These are phyloP conservation scores for Chaetoderma sp. DNA, from an alignment of 2,888 invertebrate genomes.

Conservation along the genomic window DNA sequence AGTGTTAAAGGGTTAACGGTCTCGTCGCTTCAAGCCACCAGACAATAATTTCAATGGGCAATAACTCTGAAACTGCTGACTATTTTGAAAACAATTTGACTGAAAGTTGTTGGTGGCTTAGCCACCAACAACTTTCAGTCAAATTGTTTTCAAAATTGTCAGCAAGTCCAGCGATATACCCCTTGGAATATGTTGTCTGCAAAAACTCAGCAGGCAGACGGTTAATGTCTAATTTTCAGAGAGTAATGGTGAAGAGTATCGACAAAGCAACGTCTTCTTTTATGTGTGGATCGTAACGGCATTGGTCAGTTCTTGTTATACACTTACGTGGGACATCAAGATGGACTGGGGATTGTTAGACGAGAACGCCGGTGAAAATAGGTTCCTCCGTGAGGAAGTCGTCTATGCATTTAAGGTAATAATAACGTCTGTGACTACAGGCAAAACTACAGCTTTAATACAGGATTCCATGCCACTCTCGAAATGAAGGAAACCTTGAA, in stretches of 20 bases:
- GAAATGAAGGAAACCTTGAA: background rate
- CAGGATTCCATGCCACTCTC: background rate
- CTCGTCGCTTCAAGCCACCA: too few species aligned
- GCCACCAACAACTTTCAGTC: too few species aligned
- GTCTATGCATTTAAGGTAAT: conserved; percentile 92
- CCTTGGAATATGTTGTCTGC: background rate
- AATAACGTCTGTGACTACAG: background rate
- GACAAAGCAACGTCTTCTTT: conserved; percentile 63
- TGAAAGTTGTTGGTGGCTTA: too few species aligned
- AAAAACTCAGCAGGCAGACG: background rate
- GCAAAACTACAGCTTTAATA: background rate
- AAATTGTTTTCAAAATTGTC: too few species aligned
- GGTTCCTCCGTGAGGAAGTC: conserved; percentile 91
- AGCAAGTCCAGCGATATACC: too few species aligned
- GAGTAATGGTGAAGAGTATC: conserved; percentile 43
- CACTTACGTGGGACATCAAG: conserved; percentile 97
- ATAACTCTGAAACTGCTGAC: too few species aligned
- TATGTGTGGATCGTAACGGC: conserved; percentile 83
- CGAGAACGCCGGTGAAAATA: conserved; percentile 85
- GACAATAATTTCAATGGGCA: too few species aligned
- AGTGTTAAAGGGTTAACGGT: too few species aligned
- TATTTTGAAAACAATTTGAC: too few species aligned
- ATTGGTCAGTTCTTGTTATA: conserved; percentile 90
- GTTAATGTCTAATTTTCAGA: conserved; percentile 38
- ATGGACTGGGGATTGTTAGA: conserved; percentile 99